phyloP scores from a whole-genome alignment of 2,797 vertebrate genomes.

The Pogoniulus pusillus region DNA sequence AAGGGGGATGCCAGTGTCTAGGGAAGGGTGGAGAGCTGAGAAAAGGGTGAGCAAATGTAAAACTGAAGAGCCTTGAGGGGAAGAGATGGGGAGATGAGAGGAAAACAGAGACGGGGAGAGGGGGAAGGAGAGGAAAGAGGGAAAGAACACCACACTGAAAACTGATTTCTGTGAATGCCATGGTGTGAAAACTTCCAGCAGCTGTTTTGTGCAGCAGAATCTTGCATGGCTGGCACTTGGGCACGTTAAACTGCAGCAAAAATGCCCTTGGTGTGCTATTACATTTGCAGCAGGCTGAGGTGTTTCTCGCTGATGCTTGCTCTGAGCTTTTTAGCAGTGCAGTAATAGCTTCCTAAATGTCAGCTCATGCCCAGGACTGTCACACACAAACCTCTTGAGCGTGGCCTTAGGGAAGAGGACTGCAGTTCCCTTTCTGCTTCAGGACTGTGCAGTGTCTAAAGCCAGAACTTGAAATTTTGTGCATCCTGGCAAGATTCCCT shows the following conservation, averaged over 20 bases:
- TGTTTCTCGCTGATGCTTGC: neutral
- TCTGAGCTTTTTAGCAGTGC: neutral
- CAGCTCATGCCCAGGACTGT: neutral
- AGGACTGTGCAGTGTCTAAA: neutral
- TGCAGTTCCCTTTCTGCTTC: neutral
- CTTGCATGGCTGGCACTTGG: neutral
- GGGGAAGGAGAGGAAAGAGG: fast-evolving
- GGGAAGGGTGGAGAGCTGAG: neutral
- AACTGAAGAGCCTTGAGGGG: neutral
- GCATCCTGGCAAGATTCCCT: conserved; percentile 8
- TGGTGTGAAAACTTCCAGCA: neutral
- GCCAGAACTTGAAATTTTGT: neutral
- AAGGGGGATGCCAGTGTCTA: neutral
- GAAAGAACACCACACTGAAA: neutral
- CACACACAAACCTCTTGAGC: neutral
- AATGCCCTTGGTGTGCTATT: neutral
- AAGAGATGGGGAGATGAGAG: neutral
- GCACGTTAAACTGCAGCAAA: neutral
- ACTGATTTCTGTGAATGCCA: neutral
- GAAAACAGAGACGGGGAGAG: neutral
- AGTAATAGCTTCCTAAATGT: neutral
- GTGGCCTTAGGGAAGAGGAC: neutral
- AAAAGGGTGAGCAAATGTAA: neutral
- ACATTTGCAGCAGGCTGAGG: neutral
- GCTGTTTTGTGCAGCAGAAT: neutral